These are phyloP conservation scores for Brassicogethes aeneus DNA, from an alignment of 2,888 invertebrate species.

Conservation along the genomic window DNA sequence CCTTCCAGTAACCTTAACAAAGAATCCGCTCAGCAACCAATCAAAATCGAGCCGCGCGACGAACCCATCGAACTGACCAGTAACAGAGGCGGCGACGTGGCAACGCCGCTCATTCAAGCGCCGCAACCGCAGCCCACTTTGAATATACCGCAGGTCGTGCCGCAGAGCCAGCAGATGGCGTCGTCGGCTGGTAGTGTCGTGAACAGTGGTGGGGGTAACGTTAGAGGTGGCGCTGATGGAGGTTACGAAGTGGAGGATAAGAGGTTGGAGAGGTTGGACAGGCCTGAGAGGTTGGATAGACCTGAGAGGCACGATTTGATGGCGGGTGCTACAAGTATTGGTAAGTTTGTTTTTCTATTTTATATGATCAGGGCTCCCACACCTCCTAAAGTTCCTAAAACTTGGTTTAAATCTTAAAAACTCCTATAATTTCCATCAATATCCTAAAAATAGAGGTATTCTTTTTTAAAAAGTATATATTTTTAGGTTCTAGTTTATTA, in stretches of 20 bases:
- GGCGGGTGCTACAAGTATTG: slow-evolving; percentile 37
- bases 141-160: slow-evolving; percentile 36
- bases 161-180: slow-evolving; percentile 21
- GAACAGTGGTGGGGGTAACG: slow-evolving; percentile 2
- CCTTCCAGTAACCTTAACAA: slow-evolving; percentile 14
- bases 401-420: no score
- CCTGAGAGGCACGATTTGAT: slow-evolving; percentile 18
- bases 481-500: no score
- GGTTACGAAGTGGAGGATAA: slow-evolving; percentile 26
- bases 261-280: slow-evolving; percentile 28
- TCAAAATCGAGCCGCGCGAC: slow-evolving; percentile 38
- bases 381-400: no score
- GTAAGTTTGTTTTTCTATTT: no score
- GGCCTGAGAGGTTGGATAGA: slow-evolving; percentile 30
- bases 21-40: slow-evolving; percentile 5
- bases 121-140: slow-evolving; percentile 28
- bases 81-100: slow-evolving; percentile 21
- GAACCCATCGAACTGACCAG: slow-evolving; percentile 40
- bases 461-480: no score
- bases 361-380: no score
- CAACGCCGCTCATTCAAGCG: slow-evolving; percentile 10
- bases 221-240: slow-evolving; percentile 9
- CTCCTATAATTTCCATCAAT: no score
- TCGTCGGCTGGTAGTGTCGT: no score
- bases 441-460: no score